These are phyloP conservation scores for Erpetoichthys calabaricus DNA, from an alignment of 2,797 vertebrate genomes.

Conservation along the genomic window DNA sequence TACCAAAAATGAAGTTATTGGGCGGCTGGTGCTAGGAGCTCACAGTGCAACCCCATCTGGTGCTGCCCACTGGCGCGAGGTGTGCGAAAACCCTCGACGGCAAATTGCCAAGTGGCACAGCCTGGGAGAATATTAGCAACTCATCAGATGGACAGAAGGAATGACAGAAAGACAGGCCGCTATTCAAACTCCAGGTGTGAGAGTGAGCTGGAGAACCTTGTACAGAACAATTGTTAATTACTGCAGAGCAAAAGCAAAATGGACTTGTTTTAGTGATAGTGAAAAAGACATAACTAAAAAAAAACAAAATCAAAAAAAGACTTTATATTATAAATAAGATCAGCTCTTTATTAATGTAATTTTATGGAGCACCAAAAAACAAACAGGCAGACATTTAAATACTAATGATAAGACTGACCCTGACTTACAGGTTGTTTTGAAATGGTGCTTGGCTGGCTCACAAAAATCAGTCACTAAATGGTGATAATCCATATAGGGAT, in stretches of 20 bases:
- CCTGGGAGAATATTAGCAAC: slow-evolving; percentile 68
- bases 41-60: slow-evolving; percentile 62
- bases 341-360: slow-evolving; percentile 32
- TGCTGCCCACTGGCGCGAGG: slow-evolving; percentile 73
- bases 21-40: slow-evolving; percentile 70
- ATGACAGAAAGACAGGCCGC: slow-evolving; percentile 13
- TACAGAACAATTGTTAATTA: slow-evolving; percentile 7
- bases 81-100: slow-evolving; percentile 71
- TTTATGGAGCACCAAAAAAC: slow-evolving; percentile 40
- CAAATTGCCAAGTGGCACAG: slow-evolving; percentile 87
- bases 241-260: slow-evolving; percentile 20
- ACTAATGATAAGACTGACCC: no score
- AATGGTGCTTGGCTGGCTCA: slow-evolving; percentile 14
- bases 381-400: slow-evolving; percentile 5
- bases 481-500: no score
- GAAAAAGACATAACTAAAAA: slow-evolving; percentile 1
- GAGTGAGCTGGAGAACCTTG: slow-evolving; percentile 11
- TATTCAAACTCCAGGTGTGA: slow-evolving; percentile 1
- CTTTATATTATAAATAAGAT: slow-evolving; percentile 30
- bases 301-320: slow-evolving; percentile 18
- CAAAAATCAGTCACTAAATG: no score
- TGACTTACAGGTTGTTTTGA: no score
- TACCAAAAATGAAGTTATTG: slow-evolving; percentile 88
- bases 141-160: slow-evolving; percentile 8
- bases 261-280: slow-evolving; percentile 37